These are phyloP conservation scores for Acrocephalus scirpaceus DNA, from an alignment of 2,797 vertebrate species.

Conservation along the genomic window DNA sequence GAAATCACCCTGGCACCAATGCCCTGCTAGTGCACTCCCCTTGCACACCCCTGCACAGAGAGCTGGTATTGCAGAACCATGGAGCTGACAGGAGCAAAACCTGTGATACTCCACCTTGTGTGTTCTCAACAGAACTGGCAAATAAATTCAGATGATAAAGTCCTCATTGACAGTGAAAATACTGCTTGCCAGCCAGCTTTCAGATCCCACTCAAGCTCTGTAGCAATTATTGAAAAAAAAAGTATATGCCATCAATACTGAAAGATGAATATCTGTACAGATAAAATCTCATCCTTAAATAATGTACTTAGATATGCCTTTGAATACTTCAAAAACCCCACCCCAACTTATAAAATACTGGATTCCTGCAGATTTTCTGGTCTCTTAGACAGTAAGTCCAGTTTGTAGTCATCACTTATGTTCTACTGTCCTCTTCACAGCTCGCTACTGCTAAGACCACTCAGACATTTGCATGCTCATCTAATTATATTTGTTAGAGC, in stretches of 20 bases:
- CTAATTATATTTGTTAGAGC: neutral
- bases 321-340: neutral
- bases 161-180: neutral
- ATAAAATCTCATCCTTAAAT: neutral
- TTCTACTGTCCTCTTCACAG: neutral
- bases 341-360: neutral
- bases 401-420: neutral
- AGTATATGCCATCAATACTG: neutral
- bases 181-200: neutral
- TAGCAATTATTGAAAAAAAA: neutral
- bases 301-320: neutral
- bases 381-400: neutral
- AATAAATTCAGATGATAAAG: neutral
- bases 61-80: neutral
- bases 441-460: neutral
- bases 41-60: neutral
- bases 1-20: neutral
- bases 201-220: neutral
- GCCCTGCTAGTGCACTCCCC: neutral
- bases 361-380: neutral
- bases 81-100: neutral
- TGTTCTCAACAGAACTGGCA: neutral
- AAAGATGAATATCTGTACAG: neutral
- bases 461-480: neutral
- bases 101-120: no score